A percentile compares a stretch with the other conserved stretches of the same genome.
phyloP scores from a whole-genome alignment of 1,140 invertebrate genomes.

The Temnothorax curvispinosus region DNA sequence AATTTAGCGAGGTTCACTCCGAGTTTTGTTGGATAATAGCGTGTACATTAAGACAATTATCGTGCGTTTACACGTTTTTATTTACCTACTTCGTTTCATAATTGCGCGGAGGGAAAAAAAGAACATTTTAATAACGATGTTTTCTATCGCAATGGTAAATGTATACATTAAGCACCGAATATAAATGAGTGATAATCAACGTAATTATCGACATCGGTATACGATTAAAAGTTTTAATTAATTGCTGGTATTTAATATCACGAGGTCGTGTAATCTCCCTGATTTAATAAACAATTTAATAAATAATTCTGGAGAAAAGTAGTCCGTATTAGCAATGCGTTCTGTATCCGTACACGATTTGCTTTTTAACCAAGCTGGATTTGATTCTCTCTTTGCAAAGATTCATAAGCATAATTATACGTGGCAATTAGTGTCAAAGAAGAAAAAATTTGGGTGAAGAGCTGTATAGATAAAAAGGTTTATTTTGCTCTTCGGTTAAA shows the following conservation, averaged over 20 bases:
- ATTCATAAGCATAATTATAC: not conserved
- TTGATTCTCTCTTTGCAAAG: not conserved
- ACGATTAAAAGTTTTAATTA: conserved; percentile 6
- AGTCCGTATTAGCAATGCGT: not conserved
- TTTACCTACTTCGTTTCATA: not conserved
- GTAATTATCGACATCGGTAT: not conserved
- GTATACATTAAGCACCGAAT: not conserved
- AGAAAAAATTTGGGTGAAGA: not conserved
- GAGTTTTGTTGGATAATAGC: not conserved
- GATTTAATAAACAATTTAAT: conserved; percentile 13
- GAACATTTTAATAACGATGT: not conserved
- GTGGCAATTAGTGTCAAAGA: not conserved
- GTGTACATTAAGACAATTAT: conserved; percentile 32
- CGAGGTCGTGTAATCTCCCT: not conserved
- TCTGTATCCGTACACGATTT: not conserved
- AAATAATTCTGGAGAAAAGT: not conserved
- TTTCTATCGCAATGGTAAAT: not conserved
- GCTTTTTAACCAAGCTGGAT: not conserved
- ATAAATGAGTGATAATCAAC: not conserved
- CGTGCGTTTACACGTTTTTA: not conserved
- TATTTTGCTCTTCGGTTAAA: not conserved
- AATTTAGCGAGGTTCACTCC: not conserved
- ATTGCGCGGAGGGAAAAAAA: not conserved
- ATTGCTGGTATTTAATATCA: not conserved
- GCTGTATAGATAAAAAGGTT: not conserved